Evolutionary conservation across 2,113 vertebrate species (phyloP).

Genomic region (Phyllopteryx taeniolatus): DNA sequence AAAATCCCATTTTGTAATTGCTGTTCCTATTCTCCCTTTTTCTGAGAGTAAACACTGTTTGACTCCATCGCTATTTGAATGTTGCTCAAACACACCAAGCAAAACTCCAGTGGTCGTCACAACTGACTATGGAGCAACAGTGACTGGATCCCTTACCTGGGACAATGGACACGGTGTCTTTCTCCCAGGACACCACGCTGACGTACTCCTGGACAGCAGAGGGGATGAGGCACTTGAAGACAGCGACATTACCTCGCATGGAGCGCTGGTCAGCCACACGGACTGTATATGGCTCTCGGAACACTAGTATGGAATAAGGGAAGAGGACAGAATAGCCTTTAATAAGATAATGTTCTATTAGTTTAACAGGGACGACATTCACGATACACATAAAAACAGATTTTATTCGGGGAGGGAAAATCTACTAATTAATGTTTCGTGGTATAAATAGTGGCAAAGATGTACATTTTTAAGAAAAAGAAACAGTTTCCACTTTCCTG

Average conservation of each 20-base stretch:
- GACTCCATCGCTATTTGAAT: not conserved
- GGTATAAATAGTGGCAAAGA: no score
- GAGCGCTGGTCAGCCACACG: slow-evolving; percentile 98
- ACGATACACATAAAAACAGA: not conserved
- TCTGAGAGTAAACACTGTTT: not conserved
- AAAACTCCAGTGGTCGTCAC: not conserved
- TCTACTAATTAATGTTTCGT: no score
- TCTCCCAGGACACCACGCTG: slow-evolving; percentile 99
- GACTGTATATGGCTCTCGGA: slow-evolving; percentile 99
- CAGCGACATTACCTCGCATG: slow-evolving; percentile 97
- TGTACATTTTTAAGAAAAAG: no score
- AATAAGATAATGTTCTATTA: not conserved
- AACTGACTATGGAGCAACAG: not conserved
- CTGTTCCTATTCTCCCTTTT: not conserved
- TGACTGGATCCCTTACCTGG: slow-evolving; percentile 81
- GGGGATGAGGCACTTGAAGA: slow-evolving; percentile 99
- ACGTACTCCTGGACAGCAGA: slow-evolving; percentile 97
- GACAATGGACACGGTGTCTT: slow-evolving; percentile 94
- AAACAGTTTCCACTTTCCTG: no score
- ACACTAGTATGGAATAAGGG: slow-evolving; percentile 63
- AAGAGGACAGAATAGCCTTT: slow-evolving; percentile 18
- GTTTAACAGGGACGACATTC: not conserved
- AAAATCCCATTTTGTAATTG: slow-evolving; percentile 3
- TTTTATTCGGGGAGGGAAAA: no score
- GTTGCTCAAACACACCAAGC: not conserved